These are phyloP conservation scores for Ciconia maguari DNA, from an alignment of 2,113 vertebrate species.

Conservation along the genomic window DNA sequence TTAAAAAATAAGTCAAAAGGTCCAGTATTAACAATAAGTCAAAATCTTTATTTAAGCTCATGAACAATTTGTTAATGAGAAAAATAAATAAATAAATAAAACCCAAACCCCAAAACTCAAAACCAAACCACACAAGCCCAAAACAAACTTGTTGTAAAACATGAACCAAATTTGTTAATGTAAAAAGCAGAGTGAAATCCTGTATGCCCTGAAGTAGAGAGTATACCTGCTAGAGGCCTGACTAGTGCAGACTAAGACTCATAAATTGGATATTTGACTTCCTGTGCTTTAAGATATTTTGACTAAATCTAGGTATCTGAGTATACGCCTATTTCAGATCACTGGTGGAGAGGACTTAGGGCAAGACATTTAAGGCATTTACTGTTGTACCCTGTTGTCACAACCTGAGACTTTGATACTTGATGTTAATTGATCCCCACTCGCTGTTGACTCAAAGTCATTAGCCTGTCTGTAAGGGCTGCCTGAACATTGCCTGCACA, in stretches of 20 bases:
- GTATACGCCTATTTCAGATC: not conserved
- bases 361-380: not conserved
- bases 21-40: not conserved
- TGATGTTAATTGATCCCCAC: not conserved
- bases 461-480: not conserved
- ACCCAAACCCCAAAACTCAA: not conserved
- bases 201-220: not conserved
- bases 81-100: no score
- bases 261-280: not conserved
- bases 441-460: fast-evolving
- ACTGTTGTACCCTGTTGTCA: not conserved
- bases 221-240: not conserved
- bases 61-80: not conserved
- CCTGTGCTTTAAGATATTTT: not conserved
- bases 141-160: not conserved
- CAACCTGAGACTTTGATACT: not conserved
- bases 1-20: not conserved
- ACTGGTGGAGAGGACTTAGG: not conserved
- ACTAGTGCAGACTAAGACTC: not conserved
- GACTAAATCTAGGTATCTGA: not conserved
- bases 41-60: not conserved
- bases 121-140: not conserved
- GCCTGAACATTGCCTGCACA: fast-evolving
- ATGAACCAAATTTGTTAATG: not conserved
- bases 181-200: not conserved